Percentiles rank a stretch among this genome's conserved stretches.
Conservation (phyloP, 2,797 vertebrate species). For the Anguilla anguilla region DNA sequence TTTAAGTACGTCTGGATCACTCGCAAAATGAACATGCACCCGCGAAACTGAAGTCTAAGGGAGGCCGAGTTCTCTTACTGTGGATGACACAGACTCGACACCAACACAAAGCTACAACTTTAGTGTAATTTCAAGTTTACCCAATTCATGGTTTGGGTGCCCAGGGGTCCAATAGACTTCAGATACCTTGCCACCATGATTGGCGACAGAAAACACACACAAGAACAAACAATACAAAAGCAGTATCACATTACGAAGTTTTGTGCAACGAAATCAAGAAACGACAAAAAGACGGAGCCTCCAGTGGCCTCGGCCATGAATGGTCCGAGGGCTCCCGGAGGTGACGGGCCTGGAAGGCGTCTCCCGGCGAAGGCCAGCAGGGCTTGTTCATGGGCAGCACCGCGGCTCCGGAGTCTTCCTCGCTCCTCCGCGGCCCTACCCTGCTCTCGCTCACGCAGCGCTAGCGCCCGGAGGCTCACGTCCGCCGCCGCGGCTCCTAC, state of each 20-base stretch:
- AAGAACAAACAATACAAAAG: constrained; percentile 21
- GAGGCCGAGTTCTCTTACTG: neutral
- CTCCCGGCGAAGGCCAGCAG: neutral
- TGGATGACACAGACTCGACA: neutral
- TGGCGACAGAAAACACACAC: neutral
- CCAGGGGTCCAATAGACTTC: constrained; percentile 8
- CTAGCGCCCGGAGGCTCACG: constrained; percentile 47
- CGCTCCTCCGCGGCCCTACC: constrained; percentile 36
- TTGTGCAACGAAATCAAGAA: constrained; percentile 49
- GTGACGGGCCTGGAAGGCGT: neutral
- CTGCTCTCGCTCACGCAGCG: constrained; percentile 48
- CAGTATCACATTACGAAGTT: constrained; percentile 44
- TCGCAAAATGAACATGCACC: neutral
- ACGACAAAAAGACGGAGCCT: neutral
- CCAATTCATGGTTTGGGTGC: neutral
- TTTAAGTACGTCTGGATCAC: neutral
- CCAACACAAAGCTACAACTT: neutral
- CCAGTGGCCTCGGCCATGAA: neutral
- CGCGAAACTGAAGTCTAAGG: neutral
- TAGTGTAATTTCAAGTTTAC: constrained; percentile 17
- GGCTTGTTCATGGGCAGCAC: constrained; percentile 35
- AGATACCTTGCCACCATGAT: constrained; percentile 4
- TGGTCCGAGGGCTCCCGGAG: constrained; percentile 6
- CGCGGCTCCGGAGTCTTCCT: constrained; percentile 35
- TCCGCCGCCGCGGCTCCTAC: constrained; percentile 54